A percentile compares a stretch with the other conserved stretches of the same genome.
Conservation (phyloP, 2,888 invertebrate genomes). For the Cephus runcator region DNA sequence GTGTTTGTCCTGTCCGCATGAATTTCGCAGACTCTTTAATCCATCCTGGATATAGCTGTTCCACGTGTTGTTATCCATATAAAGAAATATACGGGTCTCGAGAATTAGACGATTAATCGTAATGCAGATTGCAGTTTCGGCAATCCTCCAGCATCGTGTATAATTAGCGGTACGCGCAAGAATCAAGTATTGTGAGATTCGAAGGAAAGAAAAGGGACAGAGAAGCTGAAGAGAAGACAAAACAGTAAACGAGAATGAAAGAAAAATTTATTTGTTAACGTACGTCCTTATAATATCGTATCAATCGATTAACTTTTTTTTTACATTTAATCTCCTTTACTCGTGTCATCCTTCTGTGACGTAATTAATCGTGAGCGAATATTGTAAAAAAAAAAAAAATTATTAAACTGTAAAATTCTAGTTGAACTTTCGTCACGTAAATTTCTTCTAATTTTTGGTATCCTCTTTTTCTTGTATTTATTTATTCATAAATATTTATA, state of each 20-base stretch:
- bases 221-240: neutral
- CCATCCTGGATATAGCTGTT: neutral
- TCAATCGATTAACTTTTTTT: neutral
- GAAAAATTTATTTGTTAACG: neutral
- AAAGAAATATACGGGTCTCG: neutral
- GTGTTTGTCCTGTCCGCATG: neutral
- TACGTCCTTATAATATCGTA: neutral
- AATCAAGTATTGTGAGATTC: neutral
- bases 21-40: neutral
- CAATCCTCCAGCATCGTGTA: neutral
- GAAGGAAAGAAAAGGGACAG: neutral
- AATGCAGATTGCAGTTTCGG: neutral
- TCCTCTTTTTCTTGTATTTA: neutral
- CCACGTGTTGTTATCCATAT: neutral
- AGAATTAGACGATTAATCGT: neutral
- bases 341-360: neutral
- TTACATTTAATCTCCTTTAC: neutral
- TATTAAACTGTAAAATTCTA: neutral
- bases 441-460: neutral
- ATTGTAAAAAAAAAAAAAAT: neutral
- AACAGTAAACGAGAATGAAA: neutral
- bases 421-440: neutral
- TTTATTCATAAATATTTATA: neutral
- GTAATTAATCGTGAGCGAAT: neutral
- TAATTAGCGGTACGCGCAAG: neutral